A percentile compares a stretch with the other conserved stretches of the same genome.
Conservation (phyloP, 2,888 invertebrate species). For the Diploptera punctata region DNA sequence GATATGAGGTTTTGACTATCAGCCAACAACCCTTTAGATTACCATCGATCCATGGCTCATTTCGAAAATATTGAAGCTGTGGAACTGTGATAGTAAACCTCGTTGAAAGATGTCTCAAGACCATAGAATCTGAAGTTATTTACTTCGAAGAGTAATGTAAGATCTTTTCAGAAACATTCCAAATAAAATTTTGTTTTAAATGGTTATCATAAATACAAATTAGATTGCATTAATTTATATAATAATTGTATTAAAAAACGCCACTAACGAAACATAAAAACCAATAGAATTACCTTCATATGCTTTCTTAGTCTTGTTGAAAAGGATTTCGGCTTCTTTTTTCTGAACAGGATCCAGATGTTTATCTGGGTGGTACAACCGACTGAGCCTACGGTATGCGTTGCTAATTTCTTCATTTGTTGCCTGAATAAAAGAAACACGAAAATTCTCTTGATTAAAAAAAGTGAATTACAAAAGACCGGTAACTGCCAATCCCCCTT, state of each 20-base stretch:
- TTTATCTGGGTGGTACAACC: constrained; percentile 97
- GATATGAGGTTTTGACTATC: too few relatives aligned
- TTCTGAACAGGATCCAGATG: constrained; percentile 84
- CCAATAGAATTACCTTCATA: constrained; percentile 75
- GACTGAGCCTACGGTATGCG: constrained; percentile 90
- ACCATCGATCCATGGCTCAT: too few relatives aligned
- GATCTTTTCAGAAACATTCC: too few relatives aligned
- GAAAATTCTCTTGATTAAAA: constrained; percentile 35
- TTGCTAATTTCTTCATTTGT: constrained; percentile 90
- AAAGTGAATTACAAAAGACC: background rate
- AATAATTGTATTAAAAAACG: background rate
- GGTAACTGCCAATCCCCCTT: background rate
- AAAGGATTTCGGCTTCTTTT: constrained; percentile 89
- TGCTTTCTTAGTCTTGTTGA: constrained; percentile 91
- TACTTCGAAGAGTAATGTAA: too few relatives aligned
- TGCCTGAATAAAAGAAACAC: constrained; percentile 73
- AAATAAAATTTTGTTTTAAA: too few relatives aligned
- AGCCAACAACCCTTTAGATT: too few relatives aligned
- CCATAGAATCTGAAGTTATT: too few relatives aligned
- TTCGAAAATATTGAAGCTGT: too few relatives aligned
- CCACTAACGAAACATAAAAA: background rate
- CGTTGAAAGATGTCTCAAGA: too few relatives aligned
- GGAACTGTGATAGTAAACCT: too few relatives aligned
- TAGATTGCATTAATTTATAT: too few relatives aligned
- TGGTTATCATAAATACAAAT: too few relatives aligned